Evolutionary conservation across 2,113 vertebrate species (phyloP).

Genomic region (Corythoichthys intestinalis): DNA sequence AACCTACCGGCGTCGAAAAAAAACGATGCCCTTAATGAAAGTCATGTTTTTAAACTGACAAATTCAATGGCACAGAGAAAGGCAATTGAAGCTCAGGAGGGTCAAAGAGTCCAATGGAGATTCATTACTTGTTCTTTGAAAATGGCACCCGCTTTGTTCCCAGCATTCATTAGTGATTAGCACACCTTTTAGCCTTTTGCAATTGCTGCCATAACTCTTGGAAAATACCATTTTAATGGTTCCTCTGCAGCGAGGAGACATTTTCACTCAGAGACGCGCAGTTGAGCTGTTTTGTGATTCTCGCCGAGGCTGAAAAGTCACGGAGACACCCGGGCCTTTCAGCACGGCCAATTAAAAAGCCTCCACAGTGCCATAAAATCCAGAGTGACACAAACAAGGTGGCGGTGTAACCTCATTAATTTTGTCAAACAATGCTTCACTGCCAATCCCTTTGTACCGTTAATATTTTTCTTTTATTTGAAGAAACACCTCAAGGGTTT

Average conservation of each 20-base stretch:
- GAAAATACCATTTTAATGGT: slow-evolving; percentile 67
- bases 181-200: slow-evolving; percentile 61
- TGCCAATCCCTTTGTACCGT: slow-evolving; percentile 28
- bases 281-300: slow-evolving; percentile 54
- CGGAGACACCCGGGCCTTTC: slow-evolving; percentile 32
- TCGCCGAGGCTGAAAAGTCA: slow-evolving; percentile 62
- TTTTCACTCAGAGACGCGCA: slow-evolving; percentile 43
- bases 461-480: slow-evolving; percentile 13
- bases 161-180: slow-evolving; percentile 68
- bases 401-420: slow-evolving; percentile 61
- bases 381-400: slow-evolving; percentile 48
- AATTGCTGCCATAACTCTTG: slow-evolving; percentile 62
- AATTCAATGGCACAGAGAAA: slow-evolving; percentile 50
- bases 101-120: slow-evolving; percentile 59
- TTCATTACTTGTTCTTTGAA: slow-evolving; percentile 65
- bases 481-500: slow-evolving; percentile 4
- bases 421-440: slow-evolving; percentile 49
- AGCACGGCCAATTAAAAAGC: slow-evolving; percentile 62
- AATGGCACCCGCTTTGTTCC: slow-evolving; percentile 65
- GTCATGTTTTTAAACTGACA: slow-evolving; percentile 63
- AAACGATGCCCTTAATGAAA: slow-evolving; percentile 63
- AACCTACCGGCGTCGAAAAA: slow-evolving; percentile 50
- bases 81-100: slow-evolving; percentile 58
- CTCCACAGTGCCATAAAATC: slow-evolving; percentile 43
- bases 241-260: slow-evolving; percentile 39